These are phyloP conservation scores for Oreochromis aureus DNA, from an alignment of 2,113 vertebrate genomes.

Conservation along the genomic window DNA sequence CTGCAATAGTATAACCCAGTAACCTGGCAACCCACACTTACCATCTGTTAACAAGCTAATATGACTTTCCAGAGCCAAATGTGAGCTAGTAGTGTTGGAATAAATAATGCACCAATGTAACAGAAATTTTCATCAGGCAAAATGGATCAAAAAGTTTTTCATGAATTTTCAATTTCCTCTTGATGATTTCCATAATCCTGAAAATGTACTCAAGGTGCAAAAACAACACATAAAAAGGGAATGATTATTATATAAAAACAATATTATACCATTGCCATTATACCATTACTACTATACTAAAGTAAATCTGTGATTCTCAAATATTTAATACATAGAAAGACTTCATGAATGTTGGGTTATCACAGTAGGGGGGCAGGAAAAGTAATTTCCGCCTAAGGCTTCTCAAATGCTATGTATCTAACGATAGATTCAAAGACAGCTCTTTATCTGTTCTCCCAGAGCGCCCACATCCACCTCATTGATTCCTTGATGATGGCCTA, in stretches of 20 bases:
- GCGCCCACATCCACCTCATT: constrained; percentile 91
- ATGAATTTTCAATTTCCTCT: not conserved
- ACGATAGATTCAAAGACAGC: not conserved
- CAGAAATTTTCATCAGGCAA: constrained; percentile 30
- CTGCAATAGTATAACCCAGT: not conserved
- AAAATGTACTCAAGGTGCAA: not conserved
- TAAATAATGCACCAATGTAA: constrained; percentile 3
- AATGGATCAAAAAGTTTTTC: not conserved
- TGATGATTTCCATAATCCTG: not conserved
- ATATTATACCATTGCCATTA: not conserved
- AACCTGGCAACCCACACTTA: not conserved
- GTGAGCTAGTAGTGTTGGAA: not conserved
- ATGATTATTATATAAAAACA: not conserved
- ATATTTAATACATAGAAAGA: not conserved
- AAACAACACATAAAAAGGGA: not conserved
- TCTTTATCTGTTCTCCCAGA: constrained; percentile 63
- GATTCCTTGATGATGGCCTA: constrained; percentile 96
- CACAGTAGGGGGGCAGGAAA: not conserved
- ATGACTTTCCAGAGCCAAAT: not conserved
- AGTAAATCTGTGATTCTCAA: not conserved
- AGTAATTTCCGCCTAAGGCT: not conserved
- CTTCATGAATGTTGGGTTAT: not conserved
- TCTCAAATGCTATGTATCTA: not conserved
- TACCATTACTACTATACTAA: not conserved
- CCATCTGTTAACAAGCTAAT: constrained; percentile 1